Percentiles rank a stretch among this genome's conserved stretches.
These are phyloP conservation scores for Acanthiza pusilla DNA, from an alignment of 2,797 vertebrate genomes.

Conservation along the genomic window DNA sequence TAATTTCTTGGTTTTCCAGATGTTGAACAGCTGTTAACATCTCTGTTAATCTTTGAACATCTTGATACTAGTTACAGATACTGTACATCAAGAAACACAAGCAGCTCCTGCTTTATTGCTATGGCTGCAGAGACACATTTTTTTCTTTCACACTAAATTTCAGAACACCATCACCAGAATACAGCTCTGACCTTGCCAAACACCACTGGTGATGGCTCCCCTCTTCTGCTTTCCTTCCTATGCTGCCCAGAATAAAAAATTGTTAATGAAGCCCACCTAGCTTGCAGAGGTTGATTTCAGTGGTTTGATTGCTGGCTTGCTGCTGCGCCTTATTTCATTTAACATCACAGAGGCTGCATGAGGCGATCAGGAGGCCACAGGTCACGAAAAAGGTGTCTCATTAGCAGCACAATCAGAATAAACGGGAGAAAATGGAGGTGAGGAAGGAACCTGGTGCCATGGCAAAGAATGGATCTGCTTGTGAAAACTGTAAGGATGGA, in stretches of 20 bases:
- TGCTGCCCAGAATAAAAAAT: neutral
- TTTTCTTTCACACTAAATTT: neutral
- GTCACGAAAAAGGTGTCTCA: constrained; percentile 19
- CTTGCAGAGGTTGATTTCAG: constrained; percentile 1
- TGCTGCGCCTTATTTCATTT: constrained; percentile 20
- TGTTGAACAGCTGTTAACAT: neutral
- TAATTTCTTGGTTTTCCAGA: neutral
- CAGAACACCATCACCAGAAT: neutral
- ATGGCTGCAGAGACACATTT: neutral
- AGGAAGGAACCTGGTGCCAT: neutral
- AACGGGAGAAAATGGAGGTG: neutral
- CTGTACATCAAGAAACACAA: neutral
- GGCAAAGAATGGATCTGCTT: neutral
- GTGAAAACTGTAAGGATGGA: neutral
- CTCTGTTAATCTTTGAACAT: neutral
- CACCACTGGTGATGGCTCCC: neutral
- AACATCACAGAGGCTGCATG: neutral
- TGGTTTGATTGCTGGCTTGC: neutral
- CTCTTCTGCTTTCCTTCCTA: neutral
- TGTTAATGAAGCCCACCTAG: constrained; percentile 7
- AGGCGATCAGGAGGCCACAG: constrained; percentile 4
- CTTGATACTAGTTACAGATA: neutral
- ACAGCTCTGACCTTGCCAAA: neutral
- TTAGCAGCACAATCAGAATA: constrained; percentile 28
- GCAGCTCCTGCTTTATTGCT: neutral